phyloP scores from a whole-genome alignment of 2,888 invertebrate species.

The Conchocele bisecta region DNA sequence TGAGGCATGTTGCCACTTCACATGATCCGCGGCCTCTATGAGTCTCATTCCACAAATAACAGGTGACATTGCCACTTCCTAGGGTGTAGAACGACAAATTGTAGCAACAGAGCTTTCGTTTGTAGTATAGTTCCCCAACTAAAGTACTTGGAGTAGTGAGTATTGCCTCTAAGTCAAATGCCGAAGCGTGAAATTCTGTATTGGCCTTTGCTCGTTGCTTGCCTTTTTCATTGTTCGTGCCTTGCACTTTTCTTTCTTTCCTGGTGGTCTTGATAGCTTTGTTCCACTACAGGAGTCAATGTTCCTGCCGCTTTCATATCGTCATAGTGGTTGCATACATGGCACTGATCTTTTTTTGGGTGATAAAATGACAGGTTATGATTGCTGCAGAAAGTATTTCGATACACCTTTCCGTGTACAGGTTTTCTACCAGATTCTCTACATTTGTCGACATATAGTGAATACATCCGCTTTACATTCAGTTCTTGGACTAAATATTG shows the following conservation, averaged over 20 bases:
- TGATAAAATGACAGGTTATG: constrained; percentile 17
- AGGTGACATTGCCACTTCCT: constrained; percentile 1
- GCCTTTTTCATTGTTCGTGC: constrained; percentile 2
- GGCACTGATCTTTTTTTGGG: constrained; percentile 19
- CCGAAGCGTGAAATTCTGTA: not conserved
- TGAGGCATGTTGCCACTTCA: constrained; percentile 19
- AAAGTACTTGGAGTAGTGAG: constrained; percentile 24
- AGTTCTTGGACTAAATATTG: constrained; percentile 2
- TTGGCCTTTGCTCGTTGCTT: not conserved
- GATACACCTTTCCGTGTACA: not conserved
- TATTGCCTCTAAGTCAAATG: constrained; percentile 35
- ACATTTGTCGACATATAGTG: not conserved
- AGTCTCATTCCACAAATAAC: constrained; percentile 22
- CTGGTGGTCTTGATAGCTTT: not conserved
- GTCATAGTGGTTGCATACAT: constrained; percentile 1
- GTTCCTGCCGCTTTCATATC: not conserved
- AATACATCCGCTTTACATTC: constrained; percentile 17
- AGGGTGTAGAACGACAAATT: constrained; percentile 30
- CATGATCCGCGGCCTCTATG: constrained; percentile 20
- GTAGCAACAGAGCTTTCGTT: constrained; percentile 29
- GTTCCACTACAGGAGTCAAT: not conserved
- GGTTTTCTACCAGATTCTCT: not conserved
- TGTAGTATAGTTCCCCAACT: constrained; percentile 32
- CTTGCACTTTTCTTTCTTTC: not conserved
- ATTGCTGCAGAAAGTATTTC: constrained; percentile 13